Percentiles rank a stretch among this genome's conserved stretches.
These are phyloP conservation scores for Lonchura striata DNA, from an alignment of 2,113 vertebrate genomes.

Conservation along the genomic window DNA sequence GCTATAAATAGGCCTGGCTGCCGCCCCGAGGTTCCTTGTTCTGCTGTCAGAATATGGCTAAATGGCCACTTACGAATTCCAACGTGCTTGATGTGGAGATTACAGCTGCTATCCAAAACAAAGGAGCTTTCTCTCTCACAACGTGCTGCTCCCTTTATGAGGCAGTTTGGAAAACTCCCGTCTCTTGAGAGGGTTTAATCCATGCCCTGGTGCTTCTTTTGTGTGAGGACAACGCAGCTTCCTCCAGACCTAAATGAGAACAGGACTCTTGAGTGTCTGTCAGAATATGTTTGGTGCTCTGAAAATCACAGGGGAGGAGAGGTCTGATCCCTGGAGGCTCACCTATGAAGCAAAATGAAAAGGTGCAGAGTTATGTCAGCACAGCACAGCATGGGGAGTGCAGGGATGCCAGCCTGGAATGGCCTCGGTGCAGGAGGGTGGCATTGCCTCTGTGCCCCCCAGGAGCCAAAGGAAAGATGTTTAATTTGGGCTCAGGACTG, in stretches of 20 bases:
- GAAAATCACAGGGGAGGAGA: not conserved
- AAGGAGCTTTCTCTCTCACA: constrained; percentile 46
- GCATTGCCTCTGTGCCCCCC: no score
- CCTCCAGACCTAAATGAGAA: not conserved
- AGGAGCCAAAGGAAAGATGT: not conserved
- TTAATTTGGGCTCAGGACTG: not conserved
- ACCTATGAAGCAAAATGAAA: not conserved
- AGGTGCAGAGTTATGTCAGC: not conserved
- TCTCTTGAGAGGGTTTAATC: constrained; percentile 15
- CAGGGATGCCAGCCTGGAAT: not conserved
- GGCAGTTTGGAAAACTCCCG: constrained; percentile 4
- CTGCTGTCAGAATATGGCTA: constrained; percentile 58
- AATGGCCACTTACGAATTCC: constrained; percentile 51
- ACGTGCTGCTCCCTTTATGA: constrained; percentile 12
- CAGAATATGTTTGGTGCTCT: not conserved
- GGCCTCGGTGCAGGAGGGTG: accelerated
- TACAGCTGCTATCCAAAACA: constrained; percentile 55
- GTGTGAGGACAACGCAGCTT: not conserved
- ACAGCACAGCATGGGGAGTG: not conserved
- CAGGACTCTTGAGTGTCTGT: not conserved
- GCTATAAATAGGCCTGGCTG: constrained; percentile 68
- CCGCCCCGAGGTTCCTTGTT: not conserved
- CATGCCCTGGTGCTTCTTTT: constrained; percentile 16
- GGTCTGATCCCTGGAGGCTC: not conserved
- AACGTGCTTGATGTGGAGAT: constrained; percentile 62